A percentile compares a stretch with the other conserved stretches of the same genome.
These are phyloP conservation scores for Mayetiola destructor DNA, from an alignment of 2,888 invertebrate species.

Conservation along the genomic window DNA sequence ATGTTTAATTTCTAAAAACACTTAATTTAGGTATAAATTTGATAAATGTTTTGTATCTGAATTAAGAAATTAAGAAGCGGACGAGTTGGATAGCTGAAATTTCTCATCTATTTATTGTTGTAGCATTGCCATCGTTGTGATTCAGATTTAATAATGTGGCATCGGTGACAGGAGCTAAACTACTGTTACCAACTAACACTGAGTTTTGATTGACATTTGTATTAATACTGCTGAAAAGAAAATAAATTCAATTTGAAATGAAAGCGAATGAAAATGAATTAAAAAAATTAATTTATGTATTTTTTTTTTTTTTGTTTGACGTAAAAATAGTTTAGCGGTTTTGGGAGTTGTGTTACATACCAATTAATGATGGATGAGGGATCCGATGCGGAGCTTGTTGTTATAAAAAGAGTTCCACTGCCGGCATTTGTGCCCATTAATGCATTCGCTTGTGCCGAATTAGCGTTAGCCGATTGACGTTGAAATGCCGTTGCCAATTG, in stretches of 20 bases:
- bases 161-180: slow-evolving; percentile 21
- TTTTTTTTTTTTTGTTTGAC: no score
- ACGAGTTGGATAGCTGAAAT: slow-evolving; percentile 17
- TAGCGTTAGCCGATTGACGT: slow-evolving; percentile 3
- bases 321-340: no score
- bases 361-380: slow-evolving; percentile 1
- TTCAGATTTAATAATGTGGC: slow-evolving; percentile 15
- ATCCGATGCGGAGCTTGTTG: slow-evolving; percentile 8
- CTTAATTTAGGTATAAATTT: no score
- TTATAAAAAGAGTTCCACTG: neutral
- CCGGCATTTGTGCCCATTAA: slow-evolving; percentile 1
- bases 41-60: no score
- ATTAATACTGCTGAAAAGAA: slow-evolving; percentile 10
- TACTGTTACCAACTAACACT: neutral
- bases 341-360: neutral
- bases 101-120: slow-evolving; percentile 36
- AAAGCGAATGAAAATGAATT: no score
- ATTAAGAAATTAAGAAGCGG: neutral
- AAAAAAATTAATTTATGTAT: no score
- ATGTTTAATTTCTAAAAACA: no score
- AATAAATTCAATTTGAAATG: no score
- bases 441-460: neutral
- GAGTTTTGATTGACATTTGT: slow-evolving; percentile 1
- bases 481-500: slow-evolving; percentile 6
- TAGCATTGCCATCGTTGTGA: slow-evolving; percentile 13